Percentiles rank a stretch among this genome's conserved stretches.
These are phyloP conservation scores for Aeoliscus strigatus DNA, from an alignment of 2,797 vertebrate genomes.

Conservation along the genomic window DNA sequence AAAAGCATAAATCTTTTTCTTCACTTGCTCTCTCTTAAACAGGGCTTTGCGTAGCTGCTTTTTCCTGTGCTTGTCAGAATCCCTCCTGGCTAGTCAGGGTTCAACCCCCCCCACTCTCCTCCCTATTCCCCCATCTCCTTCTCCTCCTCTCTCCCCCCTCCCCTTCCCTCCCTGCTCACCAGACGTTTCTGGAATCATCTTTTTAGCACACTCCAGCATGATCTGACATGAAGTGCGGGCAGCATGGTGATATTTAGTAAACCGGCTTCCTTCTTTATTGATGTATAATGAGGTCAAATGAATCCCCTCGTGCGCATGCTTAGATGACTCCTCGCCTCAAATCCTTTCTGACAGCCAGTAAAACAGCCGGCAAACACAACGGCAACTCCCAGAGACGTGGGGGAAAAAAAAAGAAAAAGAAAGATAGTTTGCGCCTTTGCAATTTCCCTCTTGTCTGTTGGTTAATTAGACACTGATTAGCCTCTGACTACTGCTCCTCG, in stretches of 20 bases:
- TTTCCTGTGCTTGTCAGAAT: constrained; percentile 90
- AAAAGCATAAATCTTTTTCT: constrained; percentile 99
- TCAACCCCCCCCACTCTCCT: constrained; percentile 70
- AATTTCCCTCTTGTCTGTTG: constrained; percentile 63
- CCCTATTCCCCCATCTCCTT: constrained; percentile 51
- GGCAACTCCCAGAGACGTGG: constrained; percentile 83
- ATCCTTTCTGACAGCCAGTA: constrained; percentile 97
- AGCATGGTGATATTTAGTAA: constrained; percentile 97
- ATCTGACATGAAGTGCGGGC: constrained; percentile 90
- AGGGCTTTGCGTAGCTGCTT: constrained; percentile 86
- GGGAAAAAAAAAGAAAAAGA: constrained; percentile 7
- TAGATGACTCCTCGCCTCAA: constrained; percentile 91
- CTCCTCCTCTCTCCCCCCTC: constrained; percentile 56
- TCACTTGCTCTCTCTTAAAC: constrained; percentile 97
- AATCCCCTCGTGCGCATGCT: constrained; percentile 95
- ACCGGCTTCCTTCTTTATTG: constrained; percentile 98
- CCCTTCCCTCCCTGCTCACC: constrained; percentile 65
- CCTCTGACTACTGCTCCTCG: constrained; percentile 54
- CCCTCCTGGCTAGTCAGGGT: constrained; percentile 95
- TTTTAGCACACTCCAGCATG: constrained; percentile 88
- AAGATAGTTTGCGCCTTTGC: constrained; percentile 52
- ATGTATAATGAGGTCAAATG: constrained; percentile 99
- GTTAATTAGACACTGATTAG: constrained; percentile 74
- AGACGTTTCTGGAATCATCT: constrained; percentile 87
- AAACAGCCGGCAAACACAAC: constrained; percentile 91